Base-by-base conservation (phyloP, 2,888 invertebrate genomes). In the Ditula angustiorana region DNA sequence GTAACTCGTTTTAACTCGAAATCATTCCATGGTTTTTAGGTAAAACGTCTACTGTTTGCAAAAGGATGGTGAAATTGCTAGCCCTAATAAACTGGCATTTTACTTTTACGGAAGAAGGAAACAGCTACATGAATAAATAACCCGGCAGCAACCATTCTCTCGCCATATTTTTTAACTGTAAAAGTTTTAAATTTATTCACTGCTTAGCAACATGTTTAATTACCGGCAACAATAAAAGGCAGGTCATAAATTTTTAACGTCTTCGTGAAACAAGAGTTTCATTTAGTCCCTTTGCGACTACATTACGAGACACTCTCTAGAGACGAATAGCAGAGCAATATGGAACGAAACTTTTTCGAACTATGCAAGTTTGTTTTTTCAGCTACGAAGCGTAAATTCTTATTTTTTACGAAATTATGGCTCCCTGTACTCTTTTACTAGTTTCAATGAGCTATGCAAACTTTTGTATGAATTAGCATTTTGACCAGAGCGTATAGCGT, bases 161-260 rank as follows among this genome's bases (percentile, higher is more conserved):
- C 19, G 21, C 46, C 53, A 59, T 59, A 59, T 59, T 64, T 62
- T 37, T 59, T 47, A 37, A 64, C 53, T 35, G 64, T 58, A 35
- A 59, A 64, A 59, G 37, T 61, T 67, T 72, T 73, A 71, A 75
- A 76, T 75, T 74, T 71, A 75, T 74, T 73, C 75, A 70, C 71
- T 71, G 70, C 73, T 70, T 69, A 74, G 71, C 69, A 71, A 73
- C 69, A 68, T 67, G 71, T 72, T 77, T 74, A 76, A 77, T 77
- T 74, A 68, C 67, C 66, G 77, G 69, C 69, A 72, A 75, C 86
- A 83, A 80, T 88, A 88, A 89, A 86, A 87, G 83, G 76, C 57
- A 68, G 71, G 69, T 77, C 77, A 82, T 90, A 88, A 85, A 89
- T 88, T 86, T 88, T 90, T 90, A 88, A 90, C 81, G 85, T 85